Percentiles rank a stretch among this genome's conserved stretches.
Evolutionary conservation across 2,797 vertebrate species (phyloP).

Genomic region (Poeciliopsis turneri): DNA sequence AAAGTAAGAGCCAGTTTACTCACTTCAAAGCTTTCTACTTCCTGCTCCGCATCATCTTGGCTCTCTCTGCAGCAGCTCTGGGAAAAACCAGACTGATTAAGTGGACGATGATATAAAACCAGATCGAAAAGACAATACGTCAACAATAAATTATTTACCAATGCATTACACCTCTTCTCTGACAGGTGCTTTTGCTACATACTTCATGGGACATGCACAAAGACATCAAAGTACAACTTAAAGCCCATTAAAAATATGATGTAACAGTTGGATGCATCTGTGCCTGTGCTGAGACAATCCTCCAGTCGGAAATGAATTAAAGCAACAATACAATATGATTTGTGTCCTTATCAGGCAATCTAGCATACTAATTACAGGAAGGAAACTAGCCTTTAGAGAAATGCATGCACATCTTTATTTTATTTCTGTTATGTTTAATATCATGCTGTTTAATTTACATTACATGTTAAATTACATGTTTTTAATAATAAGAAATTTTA

Average conservation of each 20-base stretch:
- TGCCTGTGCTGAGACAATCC: background rate
- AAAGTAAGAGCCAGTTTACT: conserved; percentile 53
- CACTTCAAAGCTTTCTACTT: conserved; percentile 95
- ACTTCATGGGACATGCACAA: background rate
- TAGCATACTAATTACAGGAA: background rate
- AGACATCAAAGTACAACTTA: conserved; percentile 1
- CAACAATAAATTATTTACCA: conserved; percentile 11
- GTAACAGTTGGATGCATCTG: conserved; percentile 6
- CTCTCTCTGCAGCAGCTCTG: conserved; percentile 93
- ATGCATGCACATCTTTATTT: background rate
- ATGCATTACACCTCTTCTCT: background rate
- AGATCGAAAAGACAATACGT: conserved; percentile 18
- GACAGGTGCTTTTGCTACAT: background rate
- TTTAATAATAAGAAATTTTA: background rate
- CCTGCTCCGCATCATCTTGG: conserved; percentile 79
- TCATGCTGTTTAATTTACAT: background rate
- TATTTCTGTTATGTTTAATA: background rate
- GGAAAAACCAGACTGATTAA: conserved; percentile 15
- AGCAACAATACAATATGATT: background rate
- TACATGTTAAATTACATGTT: background rate
- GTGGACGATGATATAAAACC: background rate
- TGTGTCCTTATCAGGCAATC: background rate
- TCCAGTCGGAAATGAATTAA: conserved; percentile 1
- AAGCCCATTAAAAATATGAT: conserved; percentile 4
- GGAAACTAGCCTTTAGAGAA: background rate